Evolutionary conservation across 2,113 vertebrate species (phyloP).

Genomic region (Reinhardtius hippoglossoides): DNA sequence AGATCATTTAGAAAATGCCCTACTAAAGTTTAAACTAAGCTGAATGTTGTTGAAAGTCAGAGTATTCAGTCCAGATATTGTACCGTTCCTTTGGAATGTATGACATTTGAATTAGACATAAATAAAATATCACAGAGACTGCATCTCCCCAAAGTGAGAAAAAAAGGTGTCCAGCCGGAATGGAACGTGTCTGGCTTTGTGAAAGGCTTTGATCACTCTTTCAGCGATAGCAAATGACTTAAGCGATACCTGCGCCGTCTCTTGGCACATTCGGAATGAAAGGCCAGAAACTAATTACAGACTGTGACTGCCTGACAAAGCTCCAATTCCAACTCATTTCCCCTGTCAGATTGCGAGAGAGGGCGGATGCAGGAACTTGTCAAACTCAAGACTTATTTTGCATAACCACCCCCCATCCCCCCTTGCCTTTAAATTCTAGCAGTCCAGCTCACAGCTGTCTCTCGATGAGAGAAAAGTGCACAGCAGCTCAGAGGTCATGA

Average conservation of each 20-base stretch:
- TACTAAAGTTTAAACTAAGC: not conserved
- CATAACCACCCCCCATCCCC: constrained; percentile 13
- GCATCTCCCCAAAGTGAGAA: constrained; percentile 6
- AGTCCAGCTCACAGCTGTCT: constrained; percentile 42
- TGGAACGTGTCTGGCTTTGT: constrained; percentile 20
- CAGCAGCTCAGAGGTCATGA: constrained; percentile 42
- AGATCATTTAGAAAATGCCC: not conserved
- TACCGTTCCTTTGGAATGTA: not conserved
- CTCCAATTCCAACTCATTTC: constrained; percentile 62
- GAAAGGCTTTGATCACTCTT: constrained; percentile 54
- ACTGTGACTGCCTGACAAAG: constrained; percentile 61
- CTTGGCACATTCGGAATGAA: constrained; percentile 61
- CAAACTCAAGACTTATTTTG: constrained; percentile 52
- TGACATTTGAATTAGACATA: constrained; percentile 22
- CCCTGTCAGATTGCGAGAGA: constrained; percentile 50
- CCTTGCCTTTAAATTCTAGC: constrained; percentile 14
- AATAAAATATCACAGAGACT: constrained; percentile 10
- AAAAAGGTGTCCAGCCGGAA: constrained; percentile 36
- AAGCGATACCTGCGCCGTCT: constrained; percentile 51
- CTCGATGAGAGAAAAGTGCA: constrained; percentile 41
- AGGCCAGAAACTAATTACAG: constrained; percentile 70
- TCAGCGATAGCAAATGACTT: constrained; percentile 54
- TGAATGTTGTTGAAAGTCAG: not conserved
- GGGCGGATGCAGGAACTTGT: constrained; percentile 38
- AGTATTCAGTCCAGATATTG: not conserved